Base-by-base conservation (phyloP, 2,888 invertebrate species). In the Cosmopolites sordidus region DNA sequence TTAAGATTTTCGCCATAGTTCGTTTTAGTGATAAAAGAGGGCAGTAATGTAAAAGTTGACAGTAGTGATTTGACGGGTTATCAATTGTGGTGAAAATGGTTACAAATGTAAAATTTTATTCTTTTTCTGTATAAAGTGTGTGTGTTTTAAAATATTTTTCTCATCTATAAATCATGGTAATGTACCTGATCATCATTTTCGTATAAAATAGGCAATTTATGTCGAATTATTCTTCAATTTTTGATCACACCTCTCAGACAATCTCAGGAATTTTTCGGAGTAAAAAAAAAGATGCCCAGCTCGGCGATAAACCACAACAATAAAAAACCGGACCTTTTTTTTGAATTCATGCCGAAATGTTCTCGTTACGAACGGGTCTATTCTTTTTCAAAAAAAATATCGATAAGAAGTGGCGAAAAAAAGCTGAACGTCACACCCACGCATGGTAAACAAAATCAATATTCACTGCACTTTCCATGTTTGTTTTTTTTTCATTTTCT, bases 381-480 rank as follows among this genome's bases (percentile, higher is more conserved):
- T 22, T 22, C 22, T 5, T 22, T 33, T 33, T 22, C 22, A 39
- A 38, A 38, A 14, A 14, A 39, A 27, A 27, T 27, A 27, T 15
- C 27, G 38, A 11, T 8, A 47, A n/a, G n/a, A n/a, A 17, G 14
- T 27, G 15, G 29, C 39, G 29, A 40, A 42, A 27, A 48, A 43
- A 54, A 49, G 50, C 33, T 54, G 37, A 48, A 55, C 52, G 59
- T 59, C 59, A 60, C 62, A 59, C 62, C 62, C 58, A 62, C 62
- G 47, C 53, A 48, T 39, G 40, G 49, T 55, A 51, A 49, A 50
- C 51, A 58, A 60, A 62, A 62, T 62, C 62, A 54, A 62, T 62
- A 59, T 44, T 54, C 37, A 38, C 27, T 17, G 45, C 22, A 22
- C 16, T 37, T 30, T 30, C 14, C 18, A n/a, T 47, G 22, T 37